Evolutionary conservation across 2,888 invertebrate genomes (phyloP), one percentile per base, ranked within the genome.

Genomic region (Thyatira batis): DNA sequence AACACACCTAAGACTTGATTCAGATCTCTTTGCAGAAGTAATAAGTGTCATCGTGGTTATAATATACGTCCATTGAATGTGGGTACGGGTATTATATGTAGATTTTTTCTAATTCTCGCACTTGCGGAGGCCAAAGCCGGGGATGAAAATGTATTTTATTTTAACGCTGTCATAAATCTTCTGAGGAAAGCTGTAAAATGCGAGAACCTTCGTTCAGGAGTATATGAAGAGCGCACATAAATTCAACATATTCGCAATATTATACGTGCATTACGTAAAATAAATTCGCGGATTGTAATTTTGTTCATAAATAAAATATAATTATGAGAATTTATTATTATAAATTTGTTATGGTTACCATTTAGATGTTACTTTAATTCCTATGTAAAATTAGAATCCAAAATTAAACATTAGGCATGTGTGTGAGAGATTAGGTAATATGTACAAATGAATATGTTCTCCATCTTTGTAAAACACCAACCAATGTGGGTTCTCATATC

Each of bases 131-230:
- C 77, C 71, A 65, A 76, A 73, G 72, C 71, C 67, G 61, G 66
- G 77, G 76, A 83, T 82, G 84, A 87, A 87, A 90, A 85, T 88
- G 85, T 89, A 87, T 89, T 89, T 87, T 87, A 86, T 85, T 88
- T 87, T 84, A 86, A 85, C 82, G 76, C 72, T 66, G 67, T 73
- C 85, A 84, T 91, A 90, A 90, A 91, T 91, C 87, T 85, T 73
- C 65, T 65, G 67, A 74, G 72, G 73, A 69, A 66, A 68, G 80
- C 75, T 77, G 76, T 82, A 82, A 85, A 84, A 85, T 78, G 80
- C 80, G 77, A 82, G 75, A 77, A 71, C 78, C 76, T 80, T 78
- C 76, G 73, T 83, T 77, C 73, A 76, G 64, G 70, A 68, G 73
- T 73, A 72, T 74, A 74, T 76, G 61, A 73, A 73, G 71, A 66